Conservation (phyloP, 2,113 vertebrate genomes). For the Phalacrocorax brasilianus region DNA sequence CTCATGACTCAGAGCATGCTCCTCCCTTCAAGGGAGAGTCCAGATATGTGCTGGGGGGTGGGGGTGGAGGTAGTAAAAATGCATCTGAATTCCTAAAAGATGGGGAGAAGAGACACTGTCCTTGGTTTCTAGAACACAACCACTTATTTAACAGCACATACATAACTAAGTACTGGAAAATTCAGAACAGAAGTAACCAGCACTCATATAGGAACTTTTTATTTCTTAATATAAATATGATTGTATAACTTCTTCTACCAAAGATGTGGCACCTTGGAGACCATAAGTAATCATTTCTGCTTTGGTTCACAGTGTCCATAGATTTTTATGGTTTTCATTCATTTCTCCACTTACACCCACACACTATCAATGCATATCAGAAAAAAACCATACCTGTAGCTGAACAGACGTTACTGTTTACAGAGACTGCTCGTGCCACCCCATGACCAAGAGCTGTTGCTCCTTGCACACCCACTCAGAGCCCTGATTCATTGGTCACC, state of each 20-base stretch:
- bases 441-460: background rate
- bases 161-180: background rate
- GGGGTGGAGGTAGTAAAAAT: background rate
- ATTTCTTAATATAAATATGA: background rate
- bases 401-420: background rate
- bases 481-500: background rate
- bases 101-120: background rate
- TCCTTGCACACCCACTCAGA: background rate
- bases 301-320: background rate
- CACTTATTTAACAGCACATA: background rate
- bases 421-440: background rate
- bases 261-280: background rate
- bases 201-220: background rate
- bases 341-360: background rate
- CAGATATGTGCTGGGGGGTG: background rate
- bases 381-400: background rate
- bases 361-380: background rate
- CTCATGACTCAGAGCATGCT: background rate
- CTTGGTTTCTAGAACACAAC: background rate
- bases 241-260: background rate
- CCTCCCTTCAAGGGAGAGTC: background rate
- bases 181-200: background rate
- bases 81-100: background rate
- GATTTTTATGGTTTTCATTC: background rate
- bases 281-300: background rate